Conservation (phyloP, 2,888 invertebrate genomes). For the Nezara viridula region DNA sequence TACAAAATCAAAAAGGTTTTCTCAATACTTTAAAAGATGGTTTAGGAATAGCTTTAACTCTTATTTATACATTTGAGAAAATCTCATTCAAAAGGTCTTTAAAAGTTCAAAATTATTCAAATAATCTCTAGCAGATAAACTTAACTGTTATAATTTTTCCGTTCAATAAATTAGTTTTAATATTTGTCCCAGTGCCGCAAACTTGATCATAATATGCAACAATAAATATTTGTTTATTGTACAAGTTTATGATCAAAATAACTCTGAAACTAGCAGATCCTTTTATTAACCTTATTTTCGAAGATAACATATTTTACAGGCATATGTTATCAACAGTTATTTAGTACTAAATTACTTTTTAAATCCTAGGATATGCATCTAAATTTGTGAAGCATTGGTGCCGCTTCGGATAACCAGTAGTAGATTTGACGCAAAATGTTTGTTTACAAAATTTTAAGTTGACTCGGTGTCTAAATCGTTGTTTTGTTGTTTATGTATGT, state of each 20-base stretch:
- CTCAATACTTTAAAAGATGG: too few species aligned
- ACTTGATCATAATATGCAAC: neutral
- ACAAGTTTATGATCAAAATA: neutral
- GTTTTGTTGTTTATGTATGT: neutral
- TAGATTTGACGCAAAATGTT: constrained; percentile 35
- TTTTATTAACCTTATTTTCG: neutral
- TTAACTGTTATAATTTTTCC: too few species aligned
- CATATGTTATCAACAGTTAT: constrained; percentile 8
- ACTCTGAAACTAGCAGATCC: neutral
- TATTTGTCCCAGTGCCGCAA: neutral
- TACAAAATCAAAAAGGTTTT: neutral
- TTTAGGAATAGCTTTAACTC: too few species aligned
- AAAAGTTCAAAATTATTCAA: too few species aligned
- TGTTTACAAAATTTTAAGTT: constrained; percentile 27
- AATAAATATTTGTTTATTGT: neutral
- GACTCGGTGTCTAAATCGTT: neutral
- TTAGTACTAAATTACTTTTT: neutral
- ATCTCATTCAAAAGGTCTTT: too few species aligned
- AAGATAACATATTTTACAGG: neutral
- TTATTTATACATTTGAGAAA: too few species aligned
- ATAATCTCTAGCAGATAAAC: too few species aligned
- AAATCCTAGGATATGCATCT: neutral
- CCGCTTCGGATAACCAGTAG: constrained; percentile 37
- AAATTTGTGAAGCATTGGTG: constrained; percentile 34
- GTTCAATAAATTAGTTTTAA: too few species aligned